phyloP scores from a whole-genome alignment of 2,797 vertebrate species.

The Acrossocheilus fasciatus region DNA sequence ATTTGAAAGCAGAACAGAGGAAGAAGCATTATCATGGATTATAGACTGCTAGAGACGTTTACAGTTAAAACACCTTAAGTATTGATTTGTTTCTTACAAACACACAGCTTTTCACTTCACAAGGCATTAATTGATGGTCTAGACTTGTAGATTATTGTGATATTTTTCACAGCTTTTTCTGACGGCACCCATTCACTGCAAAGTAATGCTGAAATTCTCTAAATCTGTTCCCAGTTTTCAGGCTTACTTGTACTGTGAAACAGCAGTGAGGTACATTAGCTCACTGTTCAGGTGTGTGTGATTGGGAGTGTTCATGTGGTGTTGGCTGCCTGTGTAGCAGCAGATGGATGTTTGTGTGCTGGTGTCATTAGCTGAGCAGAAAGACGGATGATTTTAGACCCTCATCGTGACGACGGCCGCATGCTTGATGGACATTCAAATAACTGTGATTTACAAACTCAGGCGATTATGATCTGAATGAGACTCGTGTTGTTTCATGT shows the following conservation, averaged over 20 bases:
- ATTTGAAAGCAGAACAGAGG: no score
- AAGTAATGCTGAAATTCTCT: not conserved
- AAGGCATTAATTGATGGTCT: not conserved
- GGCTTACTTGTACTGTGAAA: not conserved
- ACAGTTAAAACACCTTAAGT: not conserved
- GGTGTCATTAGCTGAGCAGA: constrained; percentile 28
- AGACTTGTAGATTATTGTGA: not conserved
- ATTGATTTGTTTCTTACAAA: not conserved
- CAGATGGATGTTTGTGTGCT: constrained; percentile 31
- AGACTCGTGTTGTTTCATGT: not conserved
- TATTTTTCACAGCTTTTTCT: not conserved
- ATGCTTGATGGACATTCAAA: constrained; percentile 17
- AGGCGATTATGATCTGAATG: constrained; percentile 12
- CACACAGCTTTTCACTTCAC: not conserved
- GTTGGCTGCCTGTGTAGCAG: constrained; percentile 2
- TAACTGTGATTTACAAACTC: constrained; percentile 30
- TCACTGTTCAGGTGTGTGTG: constrained; percentile 26
- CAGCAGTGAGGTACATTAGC: constrained; percentile 17
- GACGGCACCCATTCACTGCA: not conserved
- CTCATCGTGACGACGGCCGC: not conserved
- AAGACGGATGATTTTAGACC: constrained; percentile 26
- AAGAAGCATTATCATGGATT: not conserved
- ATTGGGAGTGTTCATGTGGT: not conserved
- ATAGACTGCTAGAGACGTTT: not conserved
- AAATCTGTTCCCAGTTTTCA: not conserved